Conservation (phyloP, 2,888 invertebrate species). For the Dioctria rufipes region DNA sequence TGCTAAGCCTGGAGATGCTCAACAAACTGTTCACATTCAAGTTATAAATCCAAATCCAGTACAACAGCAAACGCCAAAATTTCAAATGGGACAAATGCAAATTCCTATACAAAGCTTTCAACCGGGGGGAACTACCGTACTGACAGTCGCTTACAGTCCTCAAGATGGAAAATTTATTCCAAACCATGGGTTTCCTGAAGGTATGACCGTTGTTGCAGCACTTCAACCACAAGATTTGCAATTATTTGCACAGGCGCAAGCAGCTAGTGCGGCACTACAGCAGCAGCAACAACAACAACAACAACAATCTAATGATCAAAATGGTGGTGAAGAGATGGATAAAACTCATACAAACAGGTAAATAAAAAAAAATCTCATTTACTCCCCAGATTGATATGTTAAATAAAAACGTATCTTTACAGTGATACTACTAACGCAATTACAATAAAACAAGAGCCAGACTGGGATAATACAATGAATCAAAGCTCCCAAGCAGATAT, state of each 20-base stretch:
- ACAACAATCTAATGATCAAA: constrained; percentile 32
- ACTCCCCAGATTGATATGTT: too few relatives aligned
- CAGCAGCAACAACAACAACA: constrained; percentile 10
- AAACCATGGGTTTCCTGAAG: constrained; percentile 72
- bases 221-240: constrained; percentile 81
- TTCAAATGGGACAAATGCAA: constrained; percentile 80
- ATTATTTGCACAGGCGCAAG: constrained; percentile 71
- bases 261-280: constrained; percentile 62
- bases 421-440: constrained; percentile 57
- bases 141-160: constrained; percentile 83
- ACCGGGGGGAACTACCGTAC: constrained; percentile 79
- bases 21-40: constrained; percentile 85
- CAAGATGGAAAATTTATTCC: constrained; percentile 76
- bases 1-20: constrained; percentile 82
- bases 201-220: constrained; percentile 79
- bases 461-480: constrained; percentile 66
- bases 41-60: constrained; percentile 77
- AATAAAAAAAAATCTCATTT: not conserved
- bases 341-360: constrained; percentile 30
- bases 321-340: constrained; percentile 53
- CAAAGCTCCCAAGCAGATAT: constrained; percentile 71
- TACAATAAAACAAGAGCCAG: constrained; percentile 68
- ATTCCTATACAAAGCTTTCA: constrained; percentile 84
- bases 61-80: constrained; percentile 74
- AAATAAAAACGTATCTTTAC: not conserved